phyloP scores from a whole-genome alignment of 2,888 invertebrate species.

The Pseudococcus jackbeardsleyi region DNA sequence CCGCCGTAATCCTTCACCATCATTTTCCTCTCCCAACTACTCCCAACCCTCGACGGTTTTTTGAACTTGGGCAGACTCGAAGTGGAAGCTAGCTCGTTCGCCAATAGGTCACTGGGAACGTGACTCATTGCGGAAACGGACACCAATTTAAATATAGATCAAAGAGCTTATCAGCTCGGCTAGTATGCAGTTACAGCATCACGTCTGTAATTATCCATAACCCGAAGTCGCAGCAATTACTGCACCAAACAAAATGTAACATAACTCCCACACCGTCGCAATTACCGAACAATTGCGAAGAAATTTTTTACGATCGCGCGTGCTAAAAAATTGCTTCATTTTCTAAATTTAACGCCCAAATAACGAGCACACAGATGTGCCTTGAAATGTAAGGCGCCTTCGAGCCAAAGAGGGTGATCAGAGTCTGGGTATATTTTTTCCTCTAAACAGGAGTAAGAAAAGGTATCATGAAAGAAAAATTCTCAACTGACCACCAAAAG shows the following conservation, averaged over 20 bases:
- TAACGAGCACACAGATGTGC: neutral
- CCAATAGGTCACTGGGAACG: constrained; percentile 10
- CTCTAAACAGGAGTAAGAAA: no score
- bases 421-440: neutral
- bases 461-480: neutral
- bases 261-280: constrained; percentile 13
- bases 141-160: constrained; percentile 40
- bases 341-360: constrained; percentile 12
- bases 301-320: constrained; percentile 28
- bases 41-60: neutral
- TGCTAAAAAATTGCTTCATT: constrained; percentile 38
- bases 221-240: constrained; percentile 35
- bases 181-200: neutral
- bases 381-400: neutral
- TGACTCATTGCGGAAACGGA: constrained; percentile 3
- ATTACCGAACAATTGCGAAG: neutral
- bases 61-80: neutral
- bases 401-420: neutral
- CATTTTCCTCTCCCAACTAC: neutral
- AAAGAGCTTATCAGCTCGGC: constrained; percentile 15
- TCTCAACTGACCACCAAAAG: neutral
- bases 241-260: neutral
- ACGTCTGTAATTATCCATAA: neutral
- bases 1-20: no score
- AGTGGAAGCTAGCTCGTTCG: neutral